Evolutionary conservation across 2,797 vertebrate genomes (phyloP).

Genomic region (Numenius phaeopus): DNA sequence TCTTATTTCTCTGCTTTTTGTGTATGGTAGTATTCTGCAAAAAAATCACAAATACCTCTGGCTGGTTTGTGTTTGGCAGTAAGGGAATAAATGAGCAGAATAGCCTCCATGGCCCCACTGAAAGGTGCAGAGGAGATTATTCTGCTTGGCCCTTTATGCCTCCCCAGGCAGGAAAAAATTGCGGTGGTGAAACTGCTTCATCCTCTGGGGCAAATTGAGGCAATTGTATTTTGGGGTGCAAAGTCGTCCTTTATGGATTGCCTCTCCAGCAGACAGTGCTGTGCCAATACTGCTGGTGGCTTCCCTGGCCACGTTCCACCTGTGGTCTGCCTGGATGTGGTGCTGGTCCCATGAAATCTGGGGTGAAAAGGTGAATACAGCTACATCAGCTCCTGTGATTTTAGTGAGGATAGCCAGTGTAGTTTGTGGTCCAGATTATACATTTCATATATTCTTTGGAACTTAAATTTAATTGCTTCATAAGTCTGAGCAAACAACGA

Average conservation of each 20-base stretch:
- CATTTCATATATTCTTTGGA: background rate
- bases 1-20: background rate
- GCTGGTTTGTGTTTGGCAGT: background rate
- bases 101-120: background rate
- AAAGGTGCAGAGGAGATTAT: background rate
- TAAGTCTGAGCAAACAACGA: background rate
- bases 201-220: background rate
- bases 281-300: background rate
- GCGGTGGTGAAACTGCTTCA: background rate
- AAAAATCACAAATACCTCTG: background rate
- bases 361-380: background rate
- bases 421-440: background rate
- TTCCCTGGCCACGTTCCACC: accelerated
- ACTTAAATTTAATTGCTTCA: background rate
- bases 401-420: background rate
- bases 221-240: background rate
- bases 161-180: background rate
- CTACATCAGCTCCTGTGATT: accelerated
- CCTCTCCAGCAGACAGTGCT: background rate
- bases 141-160: background rate
- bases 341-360: background rate
- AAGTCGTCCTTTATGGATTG: accelerated
- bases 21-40: background rate
- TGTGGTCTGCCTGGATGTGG: background rate
- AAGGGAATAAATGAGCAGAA: background rate